Percentiles rank a stretch among this genome's conserved stretches.
phyloP scores from a whole-genome alignment of 2,113 vertebrate species.

The Nipponia nippon region DNA sequence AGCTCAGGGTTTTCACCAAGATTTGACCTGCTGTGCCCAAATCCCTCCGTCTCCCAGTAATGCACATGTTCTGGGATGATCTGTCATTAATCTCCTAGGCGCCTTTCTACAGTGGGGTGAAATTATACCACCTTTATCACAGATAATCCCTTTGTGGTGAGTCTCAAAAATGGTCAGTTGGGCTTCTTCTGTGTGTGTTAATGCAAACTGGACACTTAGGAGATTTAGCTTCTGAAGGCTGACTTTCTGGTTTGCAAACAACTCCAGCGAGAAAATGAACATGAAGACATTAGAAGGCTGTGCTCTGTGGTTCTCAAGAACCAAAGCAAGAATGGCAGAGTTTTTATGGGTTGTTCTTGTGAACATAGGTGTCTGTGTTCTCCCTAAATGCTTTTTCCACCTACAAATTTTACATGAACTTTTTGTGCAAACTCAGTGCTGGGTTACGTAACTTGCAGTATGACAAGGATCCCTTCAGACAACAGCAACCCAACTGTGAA shows the following conservation, averaged over 20 bases:
- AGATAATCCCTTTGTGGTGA: background rate
- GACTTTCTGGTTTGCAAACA: background rate
- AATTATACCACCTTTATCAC: background rate
- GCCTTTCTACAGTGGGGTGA: background rate
- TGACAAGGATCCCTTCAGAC: slow-evolving; percentile 38
- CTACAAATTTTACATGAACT: background rate
- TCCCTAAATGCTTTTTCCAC: background rate
- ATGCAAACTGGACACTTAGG: background rate
- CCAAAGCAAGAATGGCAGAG: background rate
- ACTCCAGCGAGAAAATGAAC: background rate
- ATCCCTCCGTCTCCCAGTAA: background rate
- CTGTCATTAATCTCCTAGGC: background rate
- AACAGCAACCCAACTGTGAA: slow-evolving; percentile 19
- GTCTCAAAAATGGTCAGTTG: background rate
- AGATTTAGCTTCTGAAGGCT: background rate
- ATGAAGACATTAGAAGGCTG: background rate
- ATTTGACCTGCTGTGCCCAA: background rate
- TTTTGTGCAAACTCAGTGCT: background rate
- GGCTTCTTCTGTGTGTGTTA: background rate
- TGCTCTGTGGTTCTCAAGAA: background rate
- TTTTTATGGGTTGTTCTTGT: background rate
- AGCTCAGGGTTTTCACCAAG: background rate
- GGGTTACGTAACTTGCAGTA: background rate
- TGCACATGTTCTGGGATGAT: background rate
- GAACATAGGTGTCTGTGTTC: background rate